A percentile compares a stretch with the other conserved stretches of the same genome.
phyloP scores from a whole-genome alignment of 2,888 invertebrate genomes.

The Erannis defoliaria region DNA sequence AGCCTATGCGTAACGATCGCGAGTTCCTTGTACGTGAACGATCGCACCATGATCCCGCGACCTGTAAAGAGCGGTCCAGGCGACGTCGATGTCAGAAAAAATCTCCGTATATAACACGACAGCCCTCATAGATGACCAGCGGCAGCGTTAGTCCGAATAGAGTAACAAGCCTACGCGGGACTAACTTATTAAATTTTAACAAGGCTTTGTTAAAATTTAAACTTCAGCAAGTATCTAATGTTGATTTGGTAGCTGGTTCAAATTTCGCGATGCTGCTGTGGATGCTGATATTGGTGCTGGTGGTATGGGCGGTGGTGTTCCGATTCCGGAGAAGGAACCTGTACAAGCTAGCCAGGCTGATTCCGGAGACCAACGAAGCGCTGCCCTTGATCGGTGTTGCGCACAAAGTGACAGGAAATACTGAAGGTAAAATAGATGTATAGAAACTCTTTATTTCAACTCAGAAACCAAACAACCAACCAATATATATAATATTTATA shows the following conservation, averaged over 20 bases:
- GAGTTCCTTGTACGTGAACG: slow-evolving; percentile 55
- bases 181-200: slow-evolving; percentile 11
- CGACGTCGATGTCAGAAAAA: slow-evolving; percentile 19
- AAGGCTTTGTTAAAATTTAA: no score
- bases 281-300: slow-evolving; percentile 52
- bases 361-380: slow-evolving; percentile 51
- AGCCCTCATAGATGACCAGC: slow-evolving; percentile 11
- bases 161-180: slow-evolving; percentile 19
- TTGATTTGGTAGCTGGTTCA: neutral
- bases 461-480: no score
- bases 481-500: no score
- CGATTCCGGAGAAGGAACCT: slow-evolving; percentile 64
- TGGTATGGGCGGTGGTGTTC: slow-evolving; percentile 58
- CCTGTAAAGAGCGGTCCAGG: slow-evolving; percentile 41
- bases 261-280: slow-evolving; percentile 59
- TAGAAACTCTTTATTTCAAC: no score
- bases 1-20: slow-evolving; percentile 54
- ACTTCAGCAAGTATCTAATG: no score
- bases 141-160: slow-evolving; percentile 9
- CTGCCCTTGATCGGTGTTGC: slow-evolving; percentile 68
- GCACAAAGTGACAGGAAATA: slow-evolving; percentile 59
- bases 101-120: slow-evolving; percentile 22
- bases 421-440: slow-evolving; percentile 60
- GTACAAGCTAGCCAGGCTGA: slow-evolving; percentile 61
- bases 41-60: slow-evolving; percentile 61